Evolutionary conservation across 2,888 invertebrate genomes (phyloP).

Genomic region (Tetranychus piercei): DNA sequence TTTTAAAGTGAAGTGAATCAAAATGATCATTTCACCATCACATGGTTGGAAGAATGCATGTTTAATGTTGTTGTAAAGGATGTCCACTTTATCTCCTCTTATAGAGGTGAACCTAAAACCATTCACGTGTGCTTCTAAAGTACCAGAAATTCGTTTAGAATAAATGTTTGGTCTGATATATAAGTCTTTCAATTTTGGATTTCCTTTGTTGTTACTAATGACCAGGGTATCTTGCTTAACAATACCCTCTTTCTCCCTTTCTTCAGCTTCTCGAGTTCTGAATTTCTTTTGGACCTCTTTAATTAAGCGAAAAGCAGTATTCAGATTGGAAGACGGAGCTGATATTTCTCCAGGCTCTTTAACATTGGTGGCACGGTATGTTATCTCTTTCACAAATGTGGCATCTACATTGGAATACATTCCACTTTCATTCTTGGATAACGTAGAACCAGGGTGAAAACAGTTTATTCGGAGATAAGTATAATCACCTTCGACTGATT

Average conservation of each 20-base stretch:
- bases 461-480: slow-evolving; percentile 94
- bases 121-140: slow-evolving; percentile 83
- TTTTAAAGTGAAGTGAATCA: slow-evolving; percentile 94
- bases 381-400: slow-evolving; percentile 95
- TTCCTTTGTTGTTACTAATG: slow-evolving; percentile 82
- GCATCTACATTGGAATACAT: slow-evolving; percentile 84
- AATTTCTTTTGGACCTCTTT: slow-evolving; percentile 98
- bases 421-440: slow-evolving; percentile 79
- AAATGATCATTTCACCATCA: slow-evolving; percentile 97
- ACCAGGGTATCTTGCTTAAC: slow-evolving; percentile 94
- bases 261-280: slow-evolving; percentile 93
- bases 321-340: slow-evolving; percentile 83
- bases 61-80: slow-evolving; percentile 95
- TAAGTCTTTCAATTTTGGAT: slow-evolving; percentile 89
- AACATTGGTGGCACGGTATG: slow-evolving; percentile 87
- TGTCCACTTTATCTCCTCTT: slow-evolving; percentile 98
- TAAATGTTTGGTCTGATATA: slow-evolving; percentile 92
- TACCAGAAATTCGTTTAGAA: slow-evolving; percentile 71
- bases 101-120: slow-evolving; percentile 82
- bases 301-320: slow-evolving; percentile 87
- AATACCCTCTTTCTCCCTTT: slow-evolving; percentile 87
- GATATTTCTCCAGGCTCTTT: slow-evolving; percentile 90
- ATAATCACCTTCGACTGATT: slow-evolving; percentile 95
- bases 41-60: slow-evolving; percentile 98
- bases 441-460: slow-evolving; percentile 90